Conservation (phyloP, 1,140 invertebrate genomes). For the Orchestia grillus region DNA sequence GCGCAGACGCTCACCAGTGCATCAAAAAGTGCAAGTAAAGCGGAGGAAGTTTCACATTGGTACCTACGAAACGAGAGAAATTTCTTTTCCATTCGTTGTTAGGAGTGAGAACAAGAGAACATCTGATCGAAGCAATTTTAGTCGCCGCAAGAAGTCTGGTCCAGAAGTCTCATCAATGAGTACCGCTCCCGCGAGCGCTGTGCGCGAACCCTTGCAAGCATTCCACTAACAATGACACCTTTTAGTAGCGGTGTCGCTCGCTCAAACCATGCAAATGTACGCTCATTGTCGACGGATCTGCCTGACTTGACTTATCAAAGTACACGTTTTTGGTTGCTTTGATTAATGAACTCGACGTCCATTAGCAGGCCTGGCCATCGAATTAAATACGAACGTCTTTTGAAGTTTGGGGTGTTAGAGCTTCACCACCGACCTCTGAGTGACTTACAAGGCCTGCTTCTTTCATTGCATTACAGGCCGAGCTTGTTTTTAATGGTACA, state of each 20-base stretch:
- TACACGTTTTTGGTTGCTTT: conserved; percentile 25
- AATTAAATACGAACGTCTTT: conserved; percentile 9
- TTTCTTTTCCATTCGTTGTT: conserved; percentile 33
- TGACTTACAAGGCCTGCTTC: not conserved
- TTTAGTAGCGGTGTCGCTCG: conserved; percentile 10
- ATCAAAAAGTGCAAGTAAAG: not conserved
- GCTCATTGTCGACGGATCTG: not conserved
- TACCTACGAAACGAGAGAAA: not conserved
- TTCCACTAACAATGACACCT: conserved; percentile 43
- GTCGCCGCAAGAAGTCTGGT: not conserved
- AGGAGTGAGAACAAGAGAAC: conserved; percentile 19
- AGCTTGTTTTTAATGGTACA: conserved; percentile 19
- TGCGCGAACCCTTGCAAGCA: conserved; percentile 14
- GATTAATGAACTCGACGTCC: conserved; percentile 23
- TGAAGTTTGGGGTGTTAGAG: not conserved
- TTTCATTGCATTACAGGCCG: conserved; percentile 4
- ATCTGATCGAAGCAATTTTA: conserved; percentile 40
- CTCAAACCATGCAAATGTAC: not conserved
- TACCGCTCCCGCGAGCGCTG: not conserved
- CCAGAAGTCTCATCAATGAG: conserved; percentile 45
- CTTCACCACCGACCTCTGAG: not conserved
- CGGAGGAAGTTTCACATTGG: not conserved
- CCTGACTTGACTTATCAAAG: conserved; percentile 37
- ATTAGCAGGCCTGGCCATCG: conserved; percentile 36
- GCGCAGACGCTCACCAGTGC: not conserved